A percentile compares a stretch with the other conserved stretches of the same genome.
These are phyloP conservation scores for Onychostruthus taczanowskii DNA, from an alignment of 2,113 vertebrate species.

Conservation along the genomic window DNA sequence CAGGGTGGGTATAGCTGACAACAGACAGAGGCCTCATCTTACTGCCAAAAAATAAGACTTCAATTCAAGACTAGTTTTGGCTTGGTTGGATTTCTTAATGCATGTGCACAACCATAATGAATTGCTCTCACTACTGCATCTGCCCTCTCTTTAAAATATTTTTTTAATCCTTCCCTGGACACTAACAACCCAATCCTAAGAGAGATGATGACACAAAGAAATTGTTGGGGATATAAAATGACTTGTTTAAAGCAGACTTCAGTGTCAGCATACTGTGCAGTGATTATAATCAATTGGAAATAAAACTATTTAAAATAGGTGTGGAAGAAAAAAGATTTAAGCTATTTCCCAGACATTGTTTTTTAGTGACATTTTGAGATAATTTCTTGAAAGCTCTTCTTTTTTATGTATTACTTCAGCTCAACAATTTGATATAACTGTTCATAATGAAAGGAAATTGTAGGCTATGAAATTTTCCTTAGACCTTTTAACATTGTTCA, in stretches of 20 bases:
- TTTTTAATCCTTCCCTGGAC: background rate
- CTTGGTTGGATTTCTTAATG: background rate
- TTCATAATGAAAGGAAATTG: constrained; percentile 49
- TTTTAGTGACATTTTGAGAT: background rate
- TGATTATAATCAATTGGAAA: constrained; percentile 1
- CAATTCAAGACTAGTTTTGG: background rate
- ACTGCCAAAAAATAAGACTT: background rate
- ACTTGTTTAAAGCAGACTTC: background rate
- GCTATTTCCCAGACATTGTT: background rate
- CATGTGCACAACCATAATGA: background rate
- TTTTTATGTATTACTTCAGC: constrained; percentile 12
- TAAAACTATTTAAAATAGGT: constrained; percentile 32
- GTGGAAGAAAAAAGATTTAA: background rate
- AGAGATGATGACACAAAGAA: background rate
- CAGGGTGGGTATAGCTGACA: rapidly evolving
- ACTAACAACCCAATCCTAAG: background rate
- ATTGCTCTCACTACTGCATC: background rate
- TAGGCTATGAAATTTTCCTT: constrained; percentile 8
- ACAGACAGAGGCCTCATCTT: background rate
- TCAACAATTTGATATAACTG: constrained; percentile 32
- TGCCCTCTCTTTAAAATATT: background rate
- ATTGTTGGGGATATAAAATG: background rate
- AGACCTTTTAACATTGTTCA: constrained; percentile 32
- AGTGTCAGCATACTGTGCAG: background rate
- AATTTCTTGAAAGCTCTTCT: constrained; percentile 16